These are phyloP conservation scores for Rhingia campestris DNA, from an alignment of 2,888 invertebrate species.

Conservation along the genomic window DNA sequence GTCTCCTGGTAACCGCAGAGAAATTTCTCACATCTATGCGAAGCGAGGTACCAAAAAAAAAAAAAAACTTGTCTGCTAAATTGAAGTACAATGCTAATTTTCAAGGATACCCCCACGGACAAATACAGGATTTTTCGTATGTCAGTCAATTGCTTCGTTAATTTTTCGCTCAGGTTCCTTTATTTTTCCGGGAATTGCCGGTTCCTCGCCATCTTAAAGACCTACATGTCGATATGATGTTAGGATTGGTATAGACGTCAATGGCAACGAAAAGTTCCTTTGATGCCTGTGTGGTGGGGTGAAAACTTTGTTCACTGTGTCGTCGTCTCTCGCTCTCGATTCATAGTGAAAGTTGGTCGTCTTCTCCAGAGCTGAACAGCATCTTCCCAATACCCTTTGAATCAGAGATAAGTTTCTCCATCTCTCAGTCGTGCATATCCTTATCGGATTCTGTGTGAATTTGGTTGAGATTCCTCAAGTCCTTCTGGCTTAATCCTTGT, in stretches of 20 bases:
- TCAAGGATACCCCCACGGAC: conserved; percentile 3
- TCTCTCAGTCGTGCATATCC: conserved; percentile 44
- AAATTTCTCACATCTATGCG: conserved; percentile 10
- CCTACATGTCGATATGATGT: conserved; percentile 34
- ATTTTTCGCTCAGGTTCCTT: conserved; percentile 63
- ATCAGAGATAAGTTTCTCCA: conserved; percentile 57
- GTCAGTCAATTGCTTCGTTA: conserved; percentile 70
- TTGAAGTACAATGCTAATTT: conserved; percentile 61
- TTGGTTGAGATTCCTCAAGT: conserved; percentile 13
- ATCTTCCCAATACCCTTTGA: conserved; percentile 16
- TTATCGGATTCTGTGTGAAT: conserved; percentile 48
- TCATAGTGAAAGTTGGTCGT: conserved; percentile 63
- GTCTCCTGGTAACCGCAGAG: conserved; percentile 24
- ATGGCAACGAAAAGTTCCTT: conserved; percentile 55
- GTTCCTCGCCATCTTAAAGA: conserved; percentile 25
- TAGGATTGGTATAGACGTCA: conserved; percentile 41
- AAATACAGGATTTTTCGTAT: conserved; percentile 57
- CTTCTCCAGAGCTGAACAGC: not conserved
- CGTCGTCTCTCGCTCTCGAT: conserved; percentile 35
- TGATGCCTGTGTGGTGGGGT: conserved; percentile 42
- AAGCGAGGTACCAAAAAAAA: conserved; percentile 4
- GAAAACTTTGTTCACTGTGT: conserved; percentile 42
- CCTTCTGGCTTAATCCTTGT: conserved; percentile 19
- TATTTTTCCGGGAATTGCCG: no score
- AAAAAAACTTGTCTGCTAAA: conserved; percentile 17